Evolutionary conservation across 2,797 vertebrate species (phyloP).

Genomic region (Schizopygopsis malacanthus): DNA sequence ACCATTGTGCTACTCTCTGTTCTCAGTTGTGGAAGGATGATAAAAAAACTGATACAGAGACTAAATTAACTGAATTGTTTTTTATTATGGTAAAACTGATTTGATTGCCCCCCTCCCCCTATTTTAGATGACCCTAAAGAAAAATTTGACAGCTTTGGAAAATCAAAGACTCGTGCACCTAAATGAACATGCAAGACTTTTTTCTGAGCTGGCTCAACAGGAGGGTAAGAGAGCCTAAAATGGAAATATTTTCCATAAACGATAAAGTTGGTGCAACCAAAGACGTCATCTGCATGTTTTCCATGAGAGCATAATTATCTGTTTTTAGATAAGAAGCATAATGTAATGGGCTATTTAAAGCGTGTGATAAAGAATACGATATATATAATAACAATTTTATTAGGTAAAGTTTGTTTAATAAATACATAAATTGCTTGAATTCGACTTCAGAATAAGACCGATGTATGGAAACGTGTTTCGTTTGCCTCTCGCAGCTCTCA

Average conservation of each 20-base stretch:
- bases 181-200: slow-evolving; percentile 13
- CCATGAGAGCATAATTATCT: neutral
- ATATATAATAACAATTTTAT: neutral
- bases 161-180: neutral
- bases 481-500: slow-evolving; percentile 37
- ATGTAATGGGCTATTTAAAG: neutral
- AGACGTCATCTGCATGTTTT: neutral
- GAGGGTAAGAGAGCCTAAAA: slow-evolving; percentile 36
- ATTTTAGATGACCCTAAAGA: slow-evolving; percentile 46
- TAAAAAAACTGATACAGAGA: neutral
- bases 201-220: slow-evolving; percentile 22
- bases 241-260: neutral
- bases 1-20: neutral
- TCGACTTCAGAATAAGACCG: neutral
- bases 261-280: neutral
- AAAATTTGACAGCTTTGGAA: slow-evolving; percentile 45
- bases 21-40: neutral
- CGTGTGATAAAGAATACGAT: neutral
- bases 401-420: neutral
- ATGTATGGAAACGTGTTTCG: neutral
- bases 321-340: neutral
- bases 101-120: neutral
- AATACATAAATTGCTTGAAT: neutral
- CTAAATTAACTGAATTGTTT: neutral
- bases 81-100: neutral